A percentile compares a stretch with the other conserved stretches of the same genome.
These are phyloP conservation scores for Asobara japonica DNA, from an alignment of 1,140 invertebrate species.

Conservation along the genomic window DNA sequence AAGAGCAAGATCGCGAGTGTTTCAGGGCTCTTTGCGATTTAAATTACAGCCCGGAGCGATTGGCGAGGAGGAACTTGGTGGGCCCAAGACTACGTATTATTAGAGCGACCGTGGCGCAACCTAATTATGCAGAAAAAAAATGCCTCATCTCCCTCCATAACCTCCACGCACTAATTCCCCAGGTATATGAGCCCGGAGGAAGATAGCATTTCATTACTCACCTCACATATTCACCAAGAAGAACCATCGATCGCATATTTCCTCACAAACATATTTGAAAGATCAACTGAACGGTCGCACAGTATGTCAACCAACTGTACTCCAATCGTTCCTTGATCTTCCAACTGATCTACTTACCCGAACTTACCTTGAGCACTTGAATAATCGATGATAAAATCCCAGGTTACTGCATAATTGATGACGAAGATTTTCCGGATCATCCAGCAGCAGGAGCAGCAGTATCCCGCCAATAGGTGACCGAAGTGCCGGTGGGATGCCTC, in stretches of 20 bases:
- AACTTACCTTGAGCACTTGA: too few relatives aligned
- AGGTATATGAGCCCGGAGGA: not conserved
- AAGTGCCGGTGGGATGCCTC: not conserved
- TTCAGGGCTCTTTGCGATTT: conserved; percentile 15
- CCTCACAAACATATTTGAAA: too few relatives aligned
- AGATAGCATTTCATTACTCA: not conserved
- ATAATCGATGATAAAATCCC: not conserved
- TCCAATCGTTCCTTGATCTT: too few relatives aligned
- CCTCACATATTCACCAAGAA: not conserved
- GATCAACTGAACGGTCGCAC: too few relatives aligned
- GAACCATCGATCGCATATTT: too few relatives aligned
- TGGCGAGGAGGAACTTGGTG: not conserved
- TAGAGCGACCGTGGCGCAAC: conserved; percentile 14
- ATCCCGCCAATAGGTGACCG: not conserved
- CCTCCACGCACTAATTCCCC: conserved; percentile 7
- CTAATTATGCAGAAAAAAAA: conserved; percentile 24
- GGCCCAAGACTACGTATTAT: not conserved
- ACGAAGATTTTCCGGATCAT: conserved; percentile 9
- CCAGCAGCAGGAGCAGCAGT: not conserved
- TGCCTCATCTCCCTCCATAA: not conserved
- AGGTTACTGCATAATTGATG: not conserved
- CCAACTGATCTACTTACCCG: not conserved
- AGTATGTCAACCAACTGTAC: too few relatives aligned
- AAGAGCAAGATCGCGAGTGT: not conserved
- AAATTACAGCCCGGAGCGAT: conserved; percentile 13